These are phyloP conservation scores for Bradypus variegatus DNA, from an alignment of 2,797 vertebrate species.

Conservation along the genomic window DNA sequence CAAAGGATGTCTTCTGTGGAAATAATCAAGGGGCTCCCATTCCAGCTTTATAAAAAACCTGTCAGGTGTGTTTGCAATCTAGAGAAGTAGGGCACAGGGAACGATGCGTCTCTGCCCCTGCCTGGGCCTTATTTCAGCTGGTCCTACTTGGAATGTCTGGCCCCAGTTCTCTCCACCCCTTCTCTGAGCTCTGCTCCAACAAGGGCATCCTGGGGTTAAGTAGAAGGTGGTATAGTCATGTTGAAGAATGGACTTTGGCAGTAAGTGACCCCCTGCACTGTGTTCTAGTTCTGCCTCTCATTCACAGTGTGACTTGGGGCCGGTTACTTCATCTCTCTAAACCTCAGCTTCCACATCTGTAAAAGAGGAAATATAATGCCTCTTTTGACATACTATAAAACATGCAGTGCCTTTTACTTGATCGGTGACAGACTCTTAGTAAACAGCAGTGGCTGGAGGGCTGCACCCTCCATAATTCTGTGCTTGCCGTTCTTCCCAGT, in stretches of 20 bases:
- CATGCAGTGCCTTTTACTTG: background rate
- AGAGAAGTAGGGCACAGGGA: background rate
- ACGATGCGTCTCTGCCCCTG: background rate
- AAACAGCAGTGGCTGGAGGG: background rate
- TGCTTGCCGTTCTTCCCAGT: too few relatives aligned
- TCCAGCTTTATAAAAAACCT: background rate
- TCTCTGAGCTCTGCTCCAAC: background rate
- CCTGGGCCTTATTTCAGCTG: background rate
- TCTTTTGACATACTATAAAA: too few relatives aligned
- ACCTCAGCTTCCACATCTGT: too few relatives aligned
- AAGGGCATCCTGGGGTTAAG: background rate
- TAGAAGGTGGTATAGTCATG: background rate
- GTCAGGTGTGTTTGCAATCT: too few relatives aligned
- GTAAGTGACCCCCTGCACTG: background rate
- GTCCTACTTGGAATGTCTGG: background rate
- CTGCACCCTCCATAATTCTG: accelerated
- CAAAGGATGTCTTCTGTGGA: background rate
- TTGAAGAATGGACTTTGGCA: background rate
- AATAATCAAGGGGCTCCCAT: background rate
- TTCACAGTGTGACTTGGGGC: background rate
- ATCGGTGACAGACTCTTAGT: accelerated
- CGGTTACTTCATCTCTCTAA: too few relatives aligned
- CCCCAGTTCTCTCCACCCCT: accelerated
- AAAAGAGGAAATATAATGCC: background rate
- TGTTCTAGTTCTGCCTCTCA: background rate